Evolutionary conservation across 2,888 invertebrate species (phyloP).

Genomic region (Polydesmus complanatus): DNA sequence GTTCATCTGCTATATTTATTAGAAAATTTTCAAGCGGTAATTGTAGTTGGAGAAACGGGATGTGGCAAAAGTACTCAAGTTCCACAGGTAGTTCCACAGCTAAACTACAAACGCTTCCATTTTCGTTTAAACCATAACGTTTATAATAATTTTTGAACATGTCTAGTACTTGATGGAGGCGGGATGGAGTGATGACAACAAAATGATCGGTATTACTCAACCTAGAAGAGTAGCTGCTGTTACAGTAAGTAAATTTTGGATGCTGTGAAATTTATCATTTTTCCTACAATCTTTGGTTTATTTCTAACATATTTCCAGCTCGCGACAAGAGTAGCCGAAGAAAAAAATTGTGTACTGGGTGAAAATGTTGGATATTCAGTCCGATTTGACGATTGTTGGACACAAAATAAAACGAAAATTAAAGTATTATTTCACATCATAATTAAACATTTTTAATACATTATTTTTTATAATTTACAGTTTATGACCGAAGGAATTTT

Average conservation of each 20-base stretch:
- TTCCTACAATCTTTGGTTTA: neutral
- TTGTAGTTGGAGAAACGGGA: constrained; percentile 80
- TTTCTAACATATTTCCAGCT: too few relatives aligned
- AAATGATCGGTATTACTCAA: constrained; percentile 74
- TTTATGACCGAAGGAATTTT: constrained; percentile 95
- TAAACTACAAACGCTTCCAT: constrained; percentile 1
- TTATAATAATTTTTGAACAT: constrained; percentile 16
- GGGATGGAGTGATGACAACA: constrained; percentile 63
- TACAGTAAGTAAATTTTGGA: constrained; percentile 35
- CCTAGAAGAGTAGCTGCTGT: constrained; percentile 82
- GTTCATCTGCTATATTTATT: constrained; percentile 78
- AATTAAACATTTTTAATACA: constrained; percentile 45
- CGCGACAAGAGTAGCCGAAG: constrained; percentile 76
- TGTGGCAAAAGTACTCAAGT: constrained; percentile 93
- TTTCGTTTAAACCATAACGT: neutral
- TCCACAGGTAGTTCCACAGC: constrained; percentile 55
- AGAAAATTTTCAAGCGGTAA: constrained; percentile 76
- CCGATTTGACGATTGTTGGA: constrained; percentile 39
- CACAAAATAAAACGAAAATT: constrained; percentile 32
- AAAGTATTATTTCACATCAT: constrained; percentile 41
- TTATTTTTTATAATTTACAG: constrained; percentile 36
- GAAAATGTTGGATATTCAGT: constrained; percentile 72
- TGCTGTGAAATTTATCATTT: constrained; percentile 4
- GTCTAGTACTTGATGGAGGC: constrained; percentile 72
- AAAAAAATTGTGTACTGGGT: constrained; percentile 63